Conservation (phyloP, 37 sponge, comb jelly and placozoan species). For the Oopsacas minuta region DNA sequence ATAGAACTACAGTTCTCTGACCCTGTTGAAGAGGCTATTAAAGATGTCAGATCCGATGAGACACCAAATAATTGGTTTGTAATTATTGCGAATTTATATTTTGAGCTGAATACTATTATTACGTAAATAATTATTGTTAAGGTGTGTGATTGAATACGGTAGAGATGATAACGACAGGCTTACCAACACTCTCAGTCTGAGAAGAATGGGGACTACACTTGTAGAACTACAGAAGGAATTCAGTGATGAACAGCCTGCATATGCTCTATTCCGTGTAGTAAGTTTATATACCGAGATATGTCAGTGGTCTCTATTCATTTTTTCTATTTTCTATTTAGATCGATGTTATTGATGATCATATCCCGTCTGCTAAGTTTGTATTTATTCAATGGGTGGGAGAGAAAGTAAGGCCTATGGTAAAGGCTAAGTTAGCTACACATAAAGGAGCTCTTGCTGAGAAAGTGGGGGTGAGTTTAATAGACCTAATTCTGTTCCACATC, state of each 20-base stretch:
- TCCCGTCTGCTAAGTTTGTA: slow-evolving; percentile 74
- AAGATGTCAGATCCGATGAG: slow-evolving; percentile 38
- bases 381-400: slow-evolving; percentile 78
- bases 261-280: slow-evolving; percentile 57
- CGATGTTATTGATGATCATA: slow-evolving; percentile 66
- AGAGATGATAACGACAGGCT: slow-evolving; percentile 23
- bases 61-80: slow-evolving; percentile 40
- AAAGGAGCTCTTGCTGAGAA: slow-evolving; percentile 54
- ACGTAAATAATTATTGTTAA: slow-evolving; percentile 12
- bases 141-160: slow-evolving; percentile 48
- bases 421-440: slow-evolving; percentile 65
- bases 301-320: neutral
- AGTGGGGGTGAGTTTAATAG: slow-evolving; percentile 57
- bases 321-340: slow-evolving; percentile 27
- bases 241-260: slow-evolving; percentile 26
- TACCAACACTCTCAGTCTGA: slow-evolving; percentile 45
- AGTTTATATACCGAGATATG: neutral
- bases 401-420: slow-evolving; percentile 58
- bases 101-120: neutral
- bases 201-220: slow-evolving; percentile 25
- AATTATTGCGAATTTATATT: too few species aligned
- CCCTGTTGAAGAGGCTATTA: slow-evolving; percentile 36
- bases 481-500: too few species aligned
- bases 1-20: slow-evolving; percentile 40
- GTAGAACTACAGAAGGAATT: slow-evolving; percentile 20